Percentiles rank a stretch among this genome's conserved stretches.
Evolutionary conservation across 2,888 invertebrate genomes (phyloP).

Genomic region (Ctena decussata): DNA sequence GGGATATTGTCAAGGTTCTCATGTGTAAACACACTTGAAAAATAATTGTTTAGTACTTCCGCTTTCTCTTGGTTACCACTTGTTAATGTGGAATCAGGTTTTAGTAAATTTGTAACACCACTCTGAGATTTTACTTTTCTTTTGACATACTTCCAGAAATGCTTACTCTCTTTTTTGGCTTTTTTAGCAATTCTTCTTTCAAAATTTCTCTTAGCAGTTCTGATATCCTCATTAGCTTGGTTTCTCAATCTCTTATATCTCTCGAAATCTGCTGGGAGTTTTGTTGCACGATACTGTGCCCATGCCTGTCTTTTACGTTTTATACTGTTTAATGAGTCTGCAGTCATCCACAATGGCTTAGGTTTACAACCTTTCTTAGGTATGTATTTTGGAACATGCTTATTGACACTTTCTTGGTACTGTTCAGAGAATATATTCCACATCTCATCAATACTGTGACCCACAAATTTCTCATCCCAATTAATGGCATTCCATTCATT

Average conservation of each 20-base stretch:
- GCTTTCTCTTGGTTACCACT: constrained; percentile 19
- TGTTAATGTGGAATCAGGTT: not conserved
- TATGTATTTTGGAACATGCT: constrained; percentile 4
- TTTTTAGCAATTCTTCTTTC: constrained; percentile 1
- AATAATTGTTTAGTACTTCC: constrained; percentile 17
- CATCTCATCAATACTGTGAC: constrained; percentile 4
- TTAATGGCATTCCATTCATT: constrained; percentile 2
- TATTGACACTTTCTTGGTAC: constrained; percentile 14
- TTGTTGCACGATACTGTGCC: constrained; percentile 6
- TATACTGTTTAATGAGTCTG: not conserved
- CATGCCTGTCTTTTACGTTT: constrained; percentile 13
- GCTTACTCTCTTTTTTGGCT: constrained; percentile 11
- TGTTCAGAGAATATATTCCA: constrained; percentile 15
- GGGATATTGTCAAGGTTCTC: constrained; percentile 20
- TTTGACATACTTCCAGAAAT: constrained; percentile 33
- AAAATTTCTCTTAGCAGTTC: constrained; percentile 5
- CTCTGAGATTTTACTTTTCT: not conserved
- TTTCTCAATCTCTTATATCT: not conserved
- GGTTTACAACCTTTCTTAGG: constrained; percentile 19
- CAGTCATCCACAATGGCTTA: constrained; percentile 19
- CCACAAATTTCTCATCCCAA: constrained; percentile 1
- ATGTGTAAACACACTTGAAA: constrained; percentile 23
- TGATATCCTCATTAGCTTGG: not conserved
- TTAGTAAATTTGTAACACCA: not conserved
- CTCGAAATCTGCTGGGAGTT: constrained; percentile 12